Evolutionary conservation across 2,888 invertebrate species (phyloP), one percentile per base, ranked within the genome.

Genomic region (Nemurella pictetii): DNA sequence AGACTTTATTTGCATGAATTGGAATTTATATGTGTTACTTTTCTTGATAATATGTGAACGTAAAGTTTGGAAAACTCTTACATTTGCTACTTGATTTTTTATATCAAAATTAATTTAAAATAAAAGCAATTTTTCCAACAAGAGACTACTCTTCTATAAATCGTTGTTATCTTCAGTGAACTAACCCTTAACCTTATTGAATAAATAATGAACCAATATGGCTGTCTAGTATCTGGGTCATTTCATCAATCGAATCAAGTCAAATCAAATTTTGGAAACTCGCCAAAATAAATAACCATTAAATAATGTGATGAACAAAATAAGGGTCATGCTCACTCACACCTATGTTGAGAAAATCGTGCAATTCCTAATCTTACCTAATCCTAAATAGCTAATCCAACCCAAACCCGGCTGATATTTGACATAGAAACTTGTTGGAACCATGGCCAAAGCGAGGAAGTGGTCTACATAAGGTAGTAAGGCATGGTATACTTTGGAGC

Each of bases 131-230:
- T n/a, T n/a, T n/a, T n/a, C n/a, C n/a, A 36, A 36, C 36, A 36
- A 36, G 36, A 7, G 15, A 15, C 36, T 36, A 15, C 36, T 36
- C 15, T 36, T 36, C 9, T 20, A 75, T 75, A 9, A 75, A 25
- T 75, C 26, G 75, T 75, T 75, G 26, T 75, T 75, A 27, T 75
- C 75, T 27, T 75, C 75, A 75, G 26, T 75, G 27, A 27, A 27
- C 75, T 75, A 75, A 78, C 78, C 78, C 28, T 78, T 78, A 78
- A 78, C 78, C 78, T 78, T 30, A 28, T 78, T n/a, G 78, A 78
- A 78, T 78, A 28, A 29, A 29, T 78, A 78, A 55, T 55, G 5
- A 28, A 78, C 30, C 30, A 78, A 29, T 78, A 78, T 78, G 78
- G 78, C 30, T 78, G 78, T 30, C 78, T 78, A 28, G 28, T 78